Evolutionary conservation across 2,113 vertebrate genomes (phyloP), one percentile per base, ranked within the genome.

Genomic region (Oxyura jamaicensis): DNA sequence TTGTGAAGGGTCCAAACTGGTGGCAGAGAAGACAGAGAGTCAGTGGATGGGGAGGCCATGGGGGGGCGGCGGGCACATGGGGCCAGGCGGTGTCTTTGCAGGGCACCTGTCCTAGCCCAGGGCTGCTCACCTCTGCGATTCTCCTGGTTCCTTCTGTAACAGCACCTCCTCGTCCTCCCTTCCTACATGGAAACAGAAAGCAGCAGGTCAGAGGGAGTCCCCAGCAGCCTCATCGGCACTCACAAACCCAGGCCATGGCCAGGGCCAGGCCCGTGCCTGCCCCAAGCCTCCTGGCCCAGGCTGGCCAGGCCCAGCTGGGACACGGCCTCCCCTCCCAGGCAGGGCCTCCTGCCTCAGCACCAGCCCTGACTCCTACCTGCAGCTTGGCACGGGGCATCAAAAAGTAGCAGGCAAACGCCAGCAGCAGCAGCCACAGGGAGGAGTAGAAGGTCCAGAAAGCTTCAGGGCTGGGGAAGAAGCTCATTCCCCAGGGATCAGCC

Each of bases 341-440:
- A 48, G 31, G n/a, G 52, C 25, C 22, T n/a, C n/a, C n/a, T 26
- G 13, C 50, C 50, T 25, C 25, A 25, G 67, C 44, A 16, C 16
- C 31, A 28, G 23, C 39, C n/a, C 16, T 58, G 53, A 13, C 72
- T 75, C 39, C 36, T 75, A n/a, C 72, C 39, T 18, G 36, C 29
- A 15, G 13, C 50, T 41, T 33, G 20, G 4, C 11, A 13, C 5
- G 3, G 53, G 5, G 8, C 36, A 23, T 6, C 14, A 23, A 0
- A 5, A 33, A 3, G 71, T 3, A 4, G 29, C 9, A 33, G 28
- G 33, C 13, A 25, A 25, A 5, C 2, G 22, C 26, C 65, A 33
- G 4, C 41, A 44, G 8, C 19, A 67, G 8, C 4, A 13, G 22
- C 48, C 48, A 50, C 21, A 23, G 46, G 19, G 21, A 46, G 46